Evolutionary conservation across 2,797 vertebrate genomes (phyloP).

Genomic region (Discoglossus pictus): DNA sequence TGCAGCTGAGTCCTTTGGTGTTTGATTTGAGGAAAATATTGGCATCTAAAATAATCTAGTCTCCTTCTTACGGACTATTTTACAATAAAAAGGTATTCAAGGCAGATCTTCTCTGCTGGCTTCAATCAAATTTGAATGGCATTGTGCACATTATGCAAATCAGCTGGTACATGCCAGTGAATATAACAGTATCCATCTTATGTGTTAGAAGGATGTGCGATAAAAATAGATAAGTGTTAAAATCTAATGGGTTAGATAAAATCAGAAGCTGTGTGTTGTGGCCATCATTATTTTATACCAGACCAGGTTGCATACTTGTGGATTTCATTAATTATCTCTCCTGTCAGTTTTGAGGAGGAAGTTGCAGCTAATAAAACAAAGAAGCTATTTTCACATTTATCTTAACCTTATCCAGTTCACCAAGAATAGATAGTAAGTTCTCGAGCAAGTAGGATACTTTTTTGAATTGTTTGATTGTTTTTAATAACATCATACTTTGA

Average conservation of each 20-base stretch:
- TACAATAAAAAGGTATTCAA: neutral
- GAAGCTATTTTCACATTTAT: neutral
- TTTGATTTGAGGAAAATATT: slow-evolving; percentile 1
- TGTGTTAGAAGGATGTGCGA: neutral
- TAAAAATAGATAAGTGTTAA: no score
- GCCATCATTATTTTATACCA: no score
- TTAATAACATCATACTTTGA: no score
- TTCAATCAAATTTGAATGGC: neutral
- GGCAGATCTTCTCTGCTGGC: slow-evolving; percentile 3
- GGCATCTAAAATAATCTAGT: slow-evolving; percentile 2
- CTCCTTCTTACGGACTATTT: neutral
- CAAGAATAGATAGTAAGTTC: neutral
- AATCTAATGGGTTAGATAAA: no score
- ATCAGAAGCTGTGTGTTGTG: no score
- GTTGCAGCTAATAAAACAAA: neutral
- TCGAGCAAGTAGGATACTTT: no score
- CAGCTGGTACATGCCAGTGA: slow-evolving; percentile 7
- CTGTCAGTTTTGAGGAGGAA: neutral
- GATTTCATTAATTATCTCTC: no score
- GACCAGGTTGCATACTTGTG: no score
- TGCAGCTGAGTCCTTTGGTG: slow-evolving; percentile 3
- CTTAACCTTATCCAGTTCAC: neutral
- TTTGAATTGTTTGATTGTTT: no score
- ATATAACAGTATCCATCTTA: neutral
- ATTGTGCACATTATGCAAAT: slow-evolving; percentile 4